A percentile compares a stretch with the other conserved stretches of the same genome.
Evolutionary conservation across 2,888 invertebrate species (phyloP).

Genomic region (Plebejus melissa): DNA sequence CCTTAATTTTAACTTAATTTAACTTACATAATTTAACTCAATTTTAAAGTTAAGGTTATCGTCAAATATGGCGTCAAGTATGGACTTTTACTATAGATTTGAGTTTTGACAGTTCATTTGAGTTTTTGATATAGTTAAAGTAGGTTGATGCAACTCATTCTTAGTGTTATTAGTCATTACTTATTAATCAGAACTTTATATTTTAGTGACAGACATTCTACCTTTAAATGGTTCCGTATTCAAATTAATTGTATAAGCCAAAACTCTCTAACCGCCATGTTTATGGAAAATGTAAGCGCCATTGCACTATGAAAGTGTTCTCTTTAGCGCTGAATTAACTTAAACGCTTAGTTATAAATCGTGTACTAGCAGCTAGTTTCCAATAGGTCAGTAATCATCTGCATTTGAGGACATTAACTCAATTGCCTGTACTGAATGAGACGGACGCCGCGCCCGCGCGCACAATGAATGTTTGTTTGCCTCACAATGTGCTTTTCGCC

Average conservation of each 20-base stretch:
- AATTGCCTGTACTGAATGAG: constrained; percentile 74
- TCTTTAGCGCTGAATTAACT: constrained; percentile 50
- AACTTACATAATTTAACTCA: too few species aligned
- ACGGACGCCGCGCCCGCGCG: constrained; percentile 71
- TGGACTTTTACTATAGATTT: too few species aligned
- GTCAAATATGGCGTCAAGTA: too few species aligned
- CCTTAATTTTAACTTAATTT: too few species aligned
- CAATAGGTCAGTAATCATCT: constrained; percentile 75
- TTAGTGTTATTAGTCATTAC: too few species aligned
- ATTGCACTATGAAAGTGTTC: not conserved
- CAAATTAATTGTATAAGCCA: not conserved
- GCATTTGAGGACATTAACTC: constrained; percentile 75
- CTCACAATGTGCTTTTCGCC: constrained; percentile 64
- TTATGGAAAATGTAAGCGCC: not conserved
- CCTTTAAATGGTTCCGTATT: not conserved
- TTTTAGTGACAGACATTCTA: not conserved
- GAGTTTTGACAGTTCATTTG: too few species aligned
- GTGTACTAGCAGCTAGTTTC: constrained; percentile 59
- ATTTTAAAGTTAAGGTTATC: too few species aligned
- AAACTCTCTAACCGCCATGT: not conserved
- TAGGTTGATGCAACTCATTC: too few species aligned
- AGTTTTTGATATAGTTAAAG: too few species aligned
- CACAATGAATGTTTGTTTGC: constrained; percentile 61
- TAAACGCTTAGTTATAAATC: constrained; percentile 54
- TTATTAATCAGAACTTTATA: not conserved